phyloP scores from a whole-genome alignment of 2,888 invertebrate species.

The Limulus polyphemus region DNA sequence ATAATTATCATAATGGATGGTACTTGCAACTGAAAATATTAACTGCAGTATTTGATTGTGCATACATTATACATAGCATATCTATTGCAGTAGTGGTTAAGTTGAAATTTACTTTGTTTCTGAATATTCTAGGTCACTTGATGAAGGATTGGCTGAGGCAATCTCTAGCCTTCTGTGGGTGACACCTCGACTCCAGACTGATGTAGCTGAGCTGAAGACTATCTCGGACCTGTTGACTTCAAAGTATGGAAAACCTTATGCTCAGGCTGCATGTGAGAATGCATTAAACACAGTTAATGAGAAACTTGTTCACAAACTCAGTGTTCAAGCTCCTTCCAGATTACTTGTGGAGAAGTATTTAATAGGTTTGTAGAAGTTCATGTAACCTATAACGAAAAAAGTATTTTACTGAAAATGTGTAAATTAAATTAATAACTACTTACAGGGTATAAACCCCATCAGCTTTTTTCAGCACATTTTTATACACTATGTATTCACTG shows the following conservation, averaged over 20 bases:
- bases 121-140: constrained; percentile 47
- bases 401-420: too few species aligned
- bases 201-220: constrained; percentile 53
- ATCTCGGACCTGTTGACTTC: constrained; percentile 75
- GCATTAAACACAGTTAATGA: constrained; percentile 69
- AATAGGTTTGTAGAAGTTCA: constrained; percentile 12
- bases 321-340: constrained; percentile 88
- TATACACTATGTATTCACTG: too few species aligned
- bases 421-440: too few species aligned
- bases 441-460: too few species aligned
- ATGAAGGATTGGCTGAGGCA: constrained; percentile 89
- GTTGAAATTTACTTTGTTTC: neutral
- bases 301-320: constrained; percentile 83
- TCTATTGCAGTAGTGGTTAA: neutral
- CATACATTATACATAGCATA: too few species aligned
- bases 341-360: constrained; percentile 73
- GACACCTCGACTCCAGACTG: constrained; percentile 63
- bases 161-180: constrained; percentile 94
- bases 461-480: too few species aligned
- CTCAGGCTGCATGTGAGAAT: constrained; percentile 73
- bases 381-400: too few species aligned
- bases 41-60: too few species aligned
- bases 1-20: too few species aligned
- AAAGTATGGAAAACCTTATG: constrained; percentile 90
- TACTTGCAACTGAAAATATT: too few species aligned